Evolutionary conservation across 2,888 invertebrate species (phyloP), one percentile per base, ranked within the genome.

Genomic region (Dicroscelio sp.): DNA sequence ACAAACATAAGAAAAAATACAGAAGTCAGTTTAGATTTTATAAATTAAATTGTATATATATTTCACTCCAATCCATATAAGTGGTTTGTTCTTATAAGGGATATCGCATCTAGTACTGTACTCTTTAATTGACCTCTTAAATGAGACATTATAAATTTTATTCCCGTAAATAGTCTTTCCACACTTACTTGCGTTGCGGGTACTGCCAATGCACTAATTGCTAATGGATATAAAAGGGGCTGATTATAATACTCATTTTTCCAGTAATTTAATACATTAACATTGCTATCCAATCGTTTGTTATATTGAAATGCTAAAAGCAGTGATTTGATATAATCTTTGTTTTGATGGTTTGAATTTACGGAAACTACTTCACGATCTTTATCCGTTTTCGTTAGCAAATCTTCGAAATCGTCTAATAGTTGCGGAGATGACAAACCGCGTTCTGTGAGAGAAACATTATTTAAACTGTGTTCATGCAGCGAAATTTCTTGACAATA

Each of bases 251-350:
- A n/a, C 35, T 63, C 79, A n/a, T 63, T 63, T 33, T 79, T 2
- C 79, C 63, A 79, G n/a, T 25, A 79, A 31, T 79, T 43, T 4
- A 79, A 63, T 27, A 79, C 35, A n/a, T 65, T 65, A n/a, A n/a
- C n/a, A n/a, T n/a, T n/a, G n/a, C n/a, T n/a, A n/a, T n/a, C n/a
- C n/a, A n/a, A n/a, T n/a, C n/a, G n/a, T n/a, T n/a, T n/a, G n/a
- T n/a, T n/a, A n/a, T n/a, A n/a, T n/a, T n/a, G n/a, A n/a, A n/a
- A n/a, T n/a, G n/a, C n/a, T n/a, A n/a, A n/a, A n/a, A n/a, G n/a
- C n/a, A n/a, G n/a, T n/a, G n/a, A n/a, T n/a, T n/a, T n/a, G n/a
- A n/a, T n/a, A n/a, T n/a, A n/a, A n/a, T n/a, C n/a, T n/a, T n/a
- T n/a, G n/a, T 43, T 65, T 25, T 17, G 23, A 30, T 5, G 31